Evolutionary conservation across 2,113 vertebrate genomes (phyloP), one percentile per base, ranked within the genome.

Genomic region (Lepidothrix coronata): DNA sequence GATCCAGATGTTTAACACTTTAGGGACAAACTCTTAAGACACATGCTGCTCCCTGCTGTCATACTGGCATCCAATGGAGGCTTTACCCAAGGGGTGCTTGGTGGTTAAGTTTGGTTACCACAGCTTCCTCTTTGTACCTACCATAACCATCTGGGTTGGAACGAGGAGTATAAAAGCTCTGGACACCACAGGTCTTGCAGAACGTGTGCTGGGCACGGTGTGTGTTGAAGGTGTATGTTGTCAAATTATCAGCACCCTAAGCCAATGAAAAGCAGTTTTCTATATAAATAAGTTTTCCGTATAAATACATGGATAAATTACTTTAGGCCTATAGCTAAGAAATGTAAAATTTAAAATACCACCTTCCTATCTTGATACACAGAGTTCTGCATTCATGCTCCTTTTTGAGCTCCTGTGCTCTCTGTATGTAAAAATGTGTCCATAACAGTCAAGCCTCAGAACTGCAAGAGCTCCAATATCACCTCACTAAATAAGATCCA

Each of bases 141-240:
- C 99, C 99, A 13, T 98, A 99, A 89, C 99, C 99, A 33, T 99
- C 98, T 2, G 99, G 99, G 96, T 99, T 99, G 44, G 99, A 99
- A 81, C 99, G 99, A 28, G 99, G 99, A 2, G 97, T 98, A 92
- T 99, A 99, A 97, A 99, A 99, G 97, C 99, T 99, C 97, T 99
- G 99, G 63, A 99, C 99, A 1, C 99, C 99, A 30, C 99, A 99
- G n/a, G 95, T 98, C 97, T 99, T 99, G 97, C 99, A 99, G 97
- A 99, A 99, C 2, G 97, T 99, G 92, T 99, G 99, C 97, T 99
- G 98, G 46, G 99, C 99, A 80, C 92, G 41, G 57, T 98, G 99
- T 8, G 99, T 99, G 96, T 99, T 99, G 95, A 99, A 99, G 8
- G 98, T 99, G 91, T 99, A 99, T 0, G 98, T 99, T 71, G 98